Percentiles rank a stretch among this genome's conserved stretches.
These are phyloP conservation scores for Lypha dubia DNA, from an alignment of 2,888 invertebrate species.

Conservation along the genomic window DNA sequence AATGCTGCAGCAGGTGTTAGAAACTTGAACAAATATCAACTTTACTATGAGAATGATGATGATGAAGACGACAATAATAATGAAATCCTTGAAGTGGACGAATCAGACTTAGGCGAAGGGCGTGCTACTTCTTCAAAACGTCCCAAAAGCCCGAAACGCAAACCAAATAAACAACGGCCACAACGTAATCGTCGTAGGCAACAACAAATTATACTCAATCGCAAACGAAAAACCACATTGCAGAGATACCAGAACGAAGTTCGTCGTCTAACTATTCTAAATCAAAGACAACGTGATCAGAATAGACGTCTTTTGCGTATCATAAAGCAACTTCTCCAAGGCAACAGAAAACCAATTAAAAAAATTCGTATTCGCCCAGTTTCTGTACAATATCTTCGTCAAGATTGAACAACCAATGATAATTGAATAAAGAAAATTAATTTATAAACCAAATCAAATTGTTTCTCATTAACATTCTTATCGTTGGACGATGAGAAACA, in stretches of 20 bases:
- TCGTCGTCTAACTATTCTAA: slow-evolving; percentile 17
- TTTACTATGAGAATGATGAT: slow-evolving; percentile 9
- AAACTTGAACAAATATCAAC: not conserved
- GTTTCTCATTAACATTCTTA: not conserved
- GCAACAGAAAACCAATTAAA: not conserved
- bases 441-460: not conserved
- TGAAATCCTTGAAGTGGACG: not conserved
- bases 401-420: not conserved
- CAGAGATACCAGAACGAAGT: slow-evolving; percentile 12
- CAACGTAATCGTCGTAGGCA: slow-evolving; percentile 70
- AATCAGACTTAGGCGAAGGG: not conserved
- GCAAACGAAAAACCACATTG: slow-evolving; percentile 1
- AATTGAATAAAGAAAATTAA: slow-evolving; percentile 1
- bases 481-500: too few species aligned
- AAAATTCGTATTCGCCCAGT: slow-evolving; percentile 3
- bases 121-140: slow-evolving; percentile 67
- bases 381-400: not conserved
- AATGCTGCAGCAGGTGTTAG: too few species aligned
- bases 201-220: slow-evolving; percentile 21
- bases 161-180: slow-evolving; percentile 42
- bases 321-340: not conserved
- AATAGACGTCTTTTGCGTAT: slow-evolving; percentile 13
- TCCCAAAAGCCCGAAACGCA: not conserved
- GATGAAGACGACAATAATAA: slow-evolving; percentile 8
- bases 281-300: slow-evolving; percentile 4